Percentiles rank a stretch among this genome's conserved stretches.
Evolutionary conservation across 2,797 vertebrate species (phyloP).

Genomic region (Stomatorhinus walkeri): DNA sequence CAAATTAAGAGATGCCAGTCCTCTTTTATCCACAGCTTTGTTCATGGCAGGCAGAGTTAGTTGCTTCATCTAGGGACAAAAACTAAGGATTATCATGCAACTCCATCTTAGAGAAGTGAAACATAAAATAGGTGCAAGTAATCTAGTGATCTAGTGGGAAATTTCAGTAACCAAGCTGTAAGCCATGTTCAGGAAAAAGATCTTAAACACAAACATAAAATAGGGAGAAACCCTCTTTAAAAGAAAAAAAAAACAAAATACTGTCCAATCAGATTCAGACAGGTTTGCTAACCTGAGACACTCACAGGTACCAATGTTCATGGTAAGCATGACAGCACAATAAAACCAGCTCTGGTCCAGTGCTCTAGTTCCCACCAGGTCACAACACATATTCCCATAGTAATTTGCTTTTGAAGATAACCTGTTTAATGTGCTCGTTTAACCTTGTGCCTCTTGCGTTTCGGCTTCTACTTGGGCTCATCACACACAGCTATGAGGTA

Average conservation of each 20-base stretch:
- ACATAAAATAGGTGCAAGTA: background rate
- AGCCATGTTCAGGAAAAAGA: background rate
- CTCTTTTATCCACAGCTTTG: background rate
- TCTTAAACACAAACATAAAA: background rate
- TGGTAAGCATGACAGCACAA: background rate
- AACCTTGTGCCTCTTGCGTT: background rate
- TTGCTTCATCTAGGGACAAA: background rate
- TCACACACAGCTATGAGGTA: background rate
- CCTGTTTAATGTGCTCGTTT: background rate
- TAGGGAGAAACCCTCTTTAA: background rate
- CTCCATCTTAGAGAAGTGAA: background rate
- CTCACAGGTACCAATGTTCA: background rate
- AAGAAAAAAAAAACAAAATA: background rate
- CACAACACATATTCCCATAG: background rate
- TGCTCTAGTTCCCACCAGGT: background rate
- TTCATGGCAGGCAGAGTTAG: conserved; percentile 4
- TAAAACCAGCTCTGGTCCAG: background rate
- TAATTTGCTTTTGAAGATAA: background rate
- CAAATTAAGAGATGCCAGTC: conserved; percentile 14
- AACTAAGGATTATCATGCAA: background rate
- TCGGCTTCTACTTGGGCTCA: background rate
- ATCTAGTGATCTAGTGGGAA: background rate
- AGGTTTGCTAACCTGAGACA: background rate
- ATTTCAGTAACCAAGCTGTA: background rate
- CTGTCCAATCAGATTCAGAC: background rate